These are phyloP conservation scores for Bugulina stolonifera DNA, from an alignment of 2,888 invertebrate genomes.

Conservation along the genomic window DNA sequence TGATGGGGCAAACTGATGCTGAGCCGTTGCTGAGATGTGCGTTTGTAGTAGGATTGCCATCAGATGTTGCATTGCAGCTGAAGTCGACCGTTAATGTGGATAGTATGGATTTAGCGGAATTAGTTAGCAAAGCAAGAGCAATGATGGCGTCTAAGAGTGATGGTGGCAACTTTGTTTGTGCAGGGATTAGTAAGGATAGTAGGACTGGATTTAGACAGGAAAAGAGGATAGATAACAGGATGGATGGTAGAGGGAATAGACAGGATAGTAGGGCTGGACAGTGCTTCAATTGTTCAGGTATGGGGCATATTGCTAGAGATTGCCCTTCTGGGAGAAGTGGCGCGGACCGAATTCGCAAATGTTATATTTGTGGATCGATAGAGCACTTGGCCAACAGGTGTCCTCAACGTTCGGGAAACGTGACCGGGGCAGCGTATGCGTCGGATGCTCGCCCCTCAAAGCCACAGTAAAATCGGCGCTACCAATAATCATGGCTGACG, in stretches of 20 bases:
- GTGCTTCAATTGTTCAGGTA: background rate
- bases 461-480: background rate
- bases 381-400: slow-evolving; percentile 3
- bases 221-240: no score
- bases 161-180: background rate
- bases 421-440: no score
- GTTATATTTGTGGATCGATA: background rate
- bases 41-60: slow-evolving; percentile 13
- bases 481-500: background rate
- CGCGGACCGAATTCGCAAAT: background rate
- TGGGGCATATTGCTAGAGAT: background rate
- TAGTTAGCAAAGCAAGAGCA: background rate
- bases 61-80: background rate
- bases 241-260: no score
- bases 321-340: background rate
- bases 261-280: background rate
- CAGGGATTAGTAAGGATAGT: no score
- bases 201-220: no score
- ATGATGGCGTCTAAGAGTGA: background rate
- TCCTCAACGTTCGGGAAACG: background rate
- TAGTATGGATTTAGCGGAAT: background rate
- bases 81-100: background rate
- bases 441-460: background rate
- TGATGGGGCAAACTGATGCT: slow-evolving; percentile 1
- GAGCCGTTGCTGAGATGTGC: slow-evolving; percentile 9